Evolutionary conservation across 1,140 invertebrate genomes (phyloP), one percentile per base, ranked within the genome.

Genomic region (Lepidurus packardi): DNA sequence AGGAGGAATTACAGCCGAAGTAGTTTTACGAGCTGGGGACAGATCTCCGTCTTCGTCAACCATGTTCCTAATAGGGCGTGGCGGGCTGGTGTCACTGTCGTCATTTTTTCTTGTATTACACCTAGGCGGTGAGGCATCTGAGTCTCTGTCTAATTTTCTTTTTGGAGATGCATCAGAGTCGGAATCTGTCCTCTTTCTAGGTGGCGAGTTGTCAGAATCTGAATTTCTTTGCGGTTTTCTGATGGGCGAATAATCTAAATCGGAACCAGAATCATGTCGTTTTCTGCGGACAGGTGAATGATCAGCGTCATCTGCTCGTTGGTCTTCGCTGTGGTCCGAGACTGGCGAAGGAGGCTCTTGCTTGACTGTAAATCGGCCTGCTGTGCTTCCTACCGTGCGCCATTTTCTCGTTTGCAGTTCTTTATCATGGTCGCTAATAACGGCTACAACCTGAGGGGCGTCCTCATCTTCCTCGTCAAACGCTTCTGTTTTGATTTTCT

Each of bases 391-490:
- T 41, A 79, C 76, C 24, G 80, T 78, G 43, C 85, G 84, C 13
- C 83, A 84, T 73, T 84, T 84, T 80, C 89, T 82, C 81, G 89
- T 85, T 82, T 87, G 87, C 1, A 93, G 84, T 81, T 91, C 89
- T 43, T 89, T 88, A 16, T 91, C 92, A 81, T 93, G 87, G 73
- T 97, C 95, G 85, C 97, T 95, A 74, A 96, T 89, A 79, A 97
- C 89, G 44, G 92, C 94, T n/a, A 92, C 94, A 81, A 97, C 91
- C 84, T 93, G 92, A 7, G 95, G 95, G 0, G 92, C 93, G 86
- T 96, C 93, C 83, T 97, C 95, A 73, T 92, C 85, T 81, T 93
- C 90, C 79, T 91, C 89, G 80, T 90, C 89, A 6, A 80, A 75
- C 78, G 90, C 88, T 0, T 90, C 82, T 13, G 87, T 84, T 34